Base-by-base conservation (phyloP, 2,113 vertebrate species). In the Pangasianodon hypophthalmus region DNA sequence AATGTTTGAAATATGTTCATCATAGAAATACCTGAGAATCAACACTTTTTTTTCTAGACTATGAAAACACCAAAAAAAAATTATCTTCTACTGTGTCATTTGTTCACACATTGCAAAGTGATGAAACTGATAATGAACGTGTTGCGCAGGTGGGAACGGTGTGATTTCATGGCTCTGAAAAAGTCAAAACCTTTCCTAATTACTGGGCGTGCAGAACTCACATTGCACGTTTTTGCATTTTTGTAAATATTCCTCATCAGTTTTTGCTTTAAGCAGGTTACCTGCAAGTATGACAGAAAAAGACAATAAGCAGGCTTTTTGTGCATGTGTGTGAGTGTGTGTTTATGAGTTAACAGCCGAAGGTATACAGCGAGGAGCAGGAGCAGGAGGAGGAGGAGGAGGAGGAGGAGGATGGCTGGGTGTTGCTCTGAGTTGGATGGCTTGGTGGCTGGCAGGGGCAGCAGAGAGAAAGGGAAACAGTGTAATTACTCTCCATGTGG, bases 401-500 rank as follows among this genome's bases (percentile, higher is more conserved):
- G 83, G 41, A 87, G n/a, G 84, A 84, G 86, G 50, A 69, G 89
- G 87, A 90, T 91, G 85, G 85, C 80, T 83, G 58, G 82, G 81
- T 87, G 84, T 90, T 89, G 83, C 91, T 92, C 88, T 86, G 67
- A 89, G 87, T 73, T 89, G 86, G 86, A 82, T 87, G 85, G 90
- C 89, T 87, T 71, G 87, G 67, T 69, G 80, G 88, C 79, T 92
- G 84, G 73, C 52, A 80, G 64, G 87, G 71, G 64, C 89, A 90
- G 77, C 54, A 86, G 77, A 62, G 52, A 62, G 83, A 77, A 62
- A 88, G 86, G 71, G 86, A 91, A 88, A 86, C 69, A 60, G 58
- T 87, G 86, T 92, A 92, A 94, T 94, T 92, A 93, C 91, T 90
- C 89, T 90, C 89, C 0, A 90, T 88, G 79, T 90, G 91, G 87